Percentiles rank a stretch among this genome's conserved stretches.
Conservation (phyloP, 1,140 invertebrate genomes). For the Notospermus geniculatus region DNA sequence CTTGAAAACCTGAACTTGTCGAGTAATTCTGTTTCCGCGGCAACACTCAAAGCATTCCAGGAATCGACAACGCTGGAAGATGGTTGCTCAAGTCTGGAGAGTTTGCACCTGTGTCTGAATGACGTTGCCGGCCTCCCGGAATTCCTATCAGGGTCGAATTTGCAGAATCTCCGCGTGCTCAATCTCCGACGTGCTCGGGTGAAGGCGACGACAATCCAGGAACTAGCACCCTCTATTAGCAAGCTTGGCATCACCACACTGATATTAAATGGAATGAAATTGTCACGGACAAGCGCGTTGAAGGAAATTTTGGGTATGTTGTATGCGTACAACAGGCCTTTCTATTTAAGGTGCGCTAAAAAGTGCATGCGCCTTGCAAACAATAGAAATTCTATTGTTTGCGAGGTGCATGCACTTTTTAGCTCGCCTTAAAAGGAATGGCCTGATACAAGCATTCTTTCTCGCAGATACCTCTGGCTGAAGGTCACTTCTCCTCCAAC, state of each 20-base stretch:
- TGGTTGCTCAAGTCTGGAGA: conserved; percentile 22
- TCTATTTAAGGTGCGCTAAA: too few species aligned
- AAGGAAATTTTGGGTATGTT: conserved; percentile 31
- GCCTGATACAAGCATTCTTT: too few species aligned
- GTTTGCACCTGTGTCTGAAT: conserved; percentile 30
- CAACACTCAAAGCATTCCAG: too few species aligned
- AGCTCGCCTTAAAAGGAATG: too few species aligned
- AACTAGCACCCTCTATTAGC: conserved; percentile 12
- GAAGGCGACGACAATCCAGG: conserved; percentile 14
- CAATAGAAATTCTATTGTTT: too few species aligned
- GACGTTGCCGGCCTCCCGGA: conserved; percentile 26
- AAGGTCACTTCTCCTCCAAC: too few species aligned
- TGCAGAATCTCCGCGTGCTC: conserved; percentile 32
- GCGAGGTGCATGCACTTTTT: too few species aligned
- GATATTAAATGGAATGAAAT: conserved; percentile 40
- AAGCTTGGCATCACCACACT: conserved; percentile 27
- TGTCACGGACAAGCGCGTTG: conserved; percentile 33
- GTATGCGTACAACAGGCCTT: too few species aligned
- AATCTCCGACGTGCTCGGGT: conserved; percentile 35
- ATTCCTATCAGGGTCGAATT: conserved; percentile 16
- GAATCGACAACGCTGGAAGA: conserved; percentile 11
- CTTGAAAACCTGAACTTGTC: too few species aligned
- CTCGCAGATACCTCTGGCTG: too few species aligned
- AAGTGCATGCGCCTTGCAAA: too few species aligned
- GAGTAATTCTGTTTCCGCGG: too few species aligned